Evolutionary conservation across 2,888 invertebrate genomes (phyloP), one percentile per base, ranked within the genome.

Genomic region (Eupithecia subfuscata): DNA sequence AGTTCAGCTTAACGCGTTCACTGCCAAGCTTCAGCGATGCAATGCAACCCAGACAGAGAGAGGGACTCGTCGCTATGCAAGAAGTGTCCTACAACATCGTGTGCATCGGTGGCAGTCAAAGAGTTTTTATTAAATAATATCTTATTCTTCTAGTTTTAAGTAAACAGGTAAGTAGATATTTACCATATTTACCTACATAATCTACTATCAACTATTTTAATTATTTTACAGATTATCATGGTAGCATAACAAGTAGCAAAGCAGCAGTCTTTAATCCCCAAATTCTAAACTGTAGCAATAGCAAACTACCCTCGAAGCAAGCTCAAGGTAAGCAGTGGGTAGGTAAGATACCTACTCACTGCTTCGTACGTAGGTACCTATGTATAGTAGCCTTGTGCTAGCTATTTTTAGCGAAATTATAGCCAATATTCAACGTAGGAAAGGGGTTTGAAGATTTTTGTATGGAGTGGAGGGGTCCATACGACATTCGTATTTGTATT

Each of bases 221-320:
- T 40, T 40, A 6, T 40, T 40, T 43, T 1, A 14, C 43, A 43
- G 43, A 43, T 43, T 43, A 14, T 14, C 4, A 14, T 43, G 14
- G 43, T 6, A 48, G 45, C 45, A 16, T 48, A 48, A 16, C 45
- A 48, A 30, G 30, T 30, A 1, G 30, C 3, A 30, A 30, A 30
- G 30, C 56, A 56, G 22, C 56, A 11, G 22, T 56, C 56, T 22
- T n/a, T 22, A 4, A 22, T 4, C 9, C 56, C 56, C 22, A 56
- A 22, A 56, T 56, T 56, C n/a, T 9, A 56, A 56, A n/a, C 48
- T n/a, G 48, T n/a, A n/a, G 48, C 48, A n/a, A n/a, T n/a, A n/a
- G 48, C 48, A n/a, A n/a, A 56, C 56, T 56, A 56, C 56, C 56
- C 56, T 56, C 56, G 22, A 56, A 56, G 22, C n/a, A 56, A 9